Conservation (phyloP, 1,140 invertebrate species). For the Phenacoccus solenopsis region DNA sequence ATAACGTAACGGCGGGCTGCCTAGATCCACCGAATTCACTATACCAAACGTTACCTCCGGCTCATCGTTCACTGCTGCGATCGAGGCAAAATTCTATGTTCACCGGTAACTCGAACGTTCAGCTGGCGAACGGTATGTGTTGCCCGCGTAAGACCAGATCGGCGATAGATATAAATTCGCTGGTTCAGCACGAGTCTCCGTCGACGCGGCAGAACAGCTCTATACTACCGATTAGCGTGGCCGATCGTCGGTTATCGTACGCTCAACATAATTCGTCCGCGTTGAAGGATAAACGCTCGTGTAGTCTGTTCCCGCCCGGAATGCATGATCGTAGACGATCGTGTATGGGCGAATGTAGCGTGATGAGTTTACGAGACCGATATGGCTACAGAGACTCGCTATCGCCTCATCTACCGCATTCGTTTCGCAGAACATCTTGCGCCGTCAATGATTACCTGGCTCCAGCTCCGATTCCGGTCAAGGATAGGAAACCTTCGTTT, state of each 20-base stretch:
- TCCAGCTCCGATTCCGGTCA: conserved; percentile 17
- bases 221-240: conserved; percentile 22
- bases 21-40: conserved; percentile 32
- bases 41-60: conserved; percentile 32
- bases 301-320: conserved; percentile 22
- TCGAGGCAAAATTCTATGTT: conserved; percentile 68
- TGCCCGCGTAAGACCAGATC: conserved; percentile 59
- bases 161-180: conserved; percentile 66
- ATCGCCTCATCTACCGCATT: conserved; percentile 33
- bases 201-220: conserved; percentile 19
- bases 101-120: conserved; percentile 51
- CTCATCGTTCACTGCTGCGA: conserved; percentile 28
- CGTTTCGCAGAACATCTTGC: conserved; percentile 27
- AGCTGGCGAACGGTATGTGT: conserved; percentile 32
- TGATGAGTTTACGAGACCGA: not conserved
- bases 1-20: conserved; percentile 46
- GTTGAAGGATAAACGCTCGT: conserved; percentile 24
- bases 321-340: conserved; percentile 21
- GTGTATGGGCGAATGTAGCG: conserved; percentile 25
- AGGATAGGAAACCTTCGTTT: conserved; percentile 27
- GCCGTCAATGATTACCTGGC: conserved; percentile 20
- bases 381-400: conserved; percentile 21
- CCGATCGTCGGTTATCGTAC: conserved; percentile 19
- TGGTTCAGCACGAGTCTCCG: conserved; percentile 44
- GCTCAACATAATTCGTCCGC: conserved; percentile 17